Base-by-base conservation (phyloP, 2,797 vertebrate genomes). In the Ceryle rudis region DNA sequence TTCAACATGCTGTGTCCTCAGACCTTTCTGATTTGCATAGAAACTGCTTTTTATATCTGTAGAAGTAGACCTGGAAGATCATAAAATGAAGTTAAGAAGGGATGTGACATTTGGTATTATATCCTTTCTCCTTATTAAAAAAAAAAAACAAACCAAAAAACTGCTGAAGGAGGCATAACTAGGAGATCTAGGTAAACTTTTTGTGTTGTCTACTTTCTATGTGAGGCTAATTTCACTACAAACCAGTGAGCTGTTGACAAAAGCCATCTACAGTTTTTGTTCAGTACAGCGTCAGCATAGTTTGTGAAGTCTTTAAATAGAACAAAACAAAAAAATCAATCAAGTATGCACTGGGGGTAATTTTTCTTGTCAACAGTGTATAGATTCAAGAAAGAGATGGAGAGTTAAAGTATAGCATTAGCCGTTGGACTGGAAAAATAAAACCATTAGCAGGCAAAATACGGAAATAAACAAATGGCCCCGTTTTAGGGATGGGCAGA, bases 351-450 rank as follows among this genome's bases (percentile, higher is more conserved):
- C 28, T 52, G 31, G 33, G 93, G 28, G n/a, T 44, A 77, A 73
- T 96, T 91, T 80, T 94, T 90, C 72, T 55, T 94, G 47, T 90
- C 64, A 93, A 47, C 21, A 29, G 5, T 28, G 4, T 77, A 65
- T 42, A 17, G 85, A 77, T 80, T 90, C 26, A 66, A 21, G 25
- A 65, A 74, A 77, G 52, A 73, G 60, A 42, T 60, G 60, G 35
- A 80, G 29, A 91, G 19, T 62, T 85, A 66, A 33, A 70, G 60
- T 51, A 20, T 7, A 82, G 57, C 5, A 31, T 82, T 73, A 80
- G n/a, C 21, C 42, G 22, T 60, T 66, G 74, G 25, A 22, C 29
- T 87, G 20, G 31, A 69, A 49, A 91, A 20, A 35, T 26, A 85
- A 41, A 31, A n/a, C 4, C 1, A 1, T 25, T 67, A 60, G 61